Base-by-base conservation (phyloP, 2,797 vertebrate species). In the Gallirallus australis region DNA sequence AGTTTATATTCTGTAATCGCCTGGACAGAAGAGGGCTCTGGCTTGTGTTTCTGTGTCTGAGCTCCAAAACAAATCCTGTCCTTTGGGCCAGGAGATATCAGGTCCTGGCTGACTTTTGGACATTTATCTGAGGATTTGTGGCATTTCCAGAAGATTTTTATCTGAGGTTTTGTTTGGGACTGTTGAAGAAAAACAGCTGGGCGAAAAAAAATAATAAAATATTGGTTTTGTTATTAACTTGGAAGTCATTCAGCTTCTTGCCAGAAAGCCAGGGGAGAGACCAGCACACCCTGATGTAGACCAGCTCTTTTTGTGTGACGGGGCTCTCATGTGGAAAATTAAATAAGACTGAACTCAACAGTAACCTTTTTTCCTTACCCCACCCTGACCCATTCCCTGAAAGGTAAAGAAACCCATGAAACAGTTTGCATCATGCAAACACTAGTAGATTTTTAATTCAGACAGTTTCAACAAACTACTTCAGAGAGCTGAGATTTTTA, bases 1-100 rank as follows among this genome's bases (percentile, higher is more conserved):
- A 57, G 19, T 92, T 97, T 97, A 97, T 97, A 97, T 97, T 59
- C 84, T 72, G 79, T 64, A 63, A 89, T 85, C 11, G n/a, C 48
- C 86, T 94, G 94, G 82, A 92, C 80, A 71, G 65, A 69, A n/a
- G 13, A 5, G 72, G 50, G 20, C 39, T 79, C 85, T 92, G 94
- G 95, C 95, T 91, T 93, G 13, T 60, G 66, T 89, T 87, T 39
- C 82, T 42, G 5, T 40, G 28, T 92, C 78, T 89, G 64, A 6
- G 19, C 42, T 96, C 88, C 84, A 93, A 89, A 96, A 92, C 88
- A 95, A 96, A 96, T 42, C n/a, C 60, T 0, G 0, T 75, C 54
- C 47, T 97, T 81, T 60, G 82, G 40, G 86, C 77, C 91, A 89
- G 83, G 71, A 86, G 79, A 33, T 82, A 40, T 21, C 6, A 11